Evolutionary conservation across 2,888 invertebrate genomes (phyloP), one percentile per base, ranked within the genome.

Genomic region (Scaptomyza parva): DNA sequence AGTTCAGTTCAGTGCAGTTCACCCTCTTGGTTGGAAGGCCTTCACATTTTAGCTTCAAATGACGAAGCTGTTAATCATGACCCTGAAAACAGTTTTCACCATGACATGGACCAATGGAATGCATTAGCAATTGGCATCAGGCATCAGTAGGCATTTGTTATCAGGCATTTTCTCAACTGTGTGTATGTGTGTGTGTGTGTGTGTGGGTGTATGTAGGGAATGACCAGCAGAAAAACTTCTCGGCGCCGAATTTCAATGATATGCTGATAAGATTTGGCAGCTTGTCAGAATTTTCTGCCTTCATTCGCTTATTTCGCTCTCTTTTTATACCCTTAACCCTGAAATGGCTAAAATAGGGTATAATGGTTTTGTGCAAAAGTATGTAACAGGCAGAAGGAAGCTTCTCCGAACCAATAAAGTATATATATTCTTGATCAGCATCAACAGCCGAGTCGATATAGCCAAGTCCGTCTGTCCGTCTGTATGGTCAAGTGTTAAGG

Each of bases 21-120:
- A 17, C 11, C 3, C 3, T 14, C 12, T 17, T 4, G 12, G 44
- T 4, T 12, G 9, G n/a, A n/a, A n/a, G n/a, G 2, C 17, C 4
- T 3, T 12, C 47, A 47, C 20, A 47, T 28, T 14, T 28, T 44
- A 17, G 8, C n/a, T 47, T 41, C 48, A 52, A 69, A 69, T 64
- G 68, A 61, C n/a, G 70, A 72, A 70, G 69, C 78, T 84, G 75
- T 84, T 84, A 80, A 86, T 84, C 87, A 86, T 76, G 67, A 50
- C 50, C 63, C 68, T 61, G 60, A 33, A 68, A 67, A 47, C 69
- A 51, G 58, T 66, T 69, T 45, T 45, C 12, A 62, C 65, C 80
- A 64, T 58, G 82, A 85, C 86, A 83, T 81, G 70, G 64, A 69
- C 59, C 59, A 53, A 47, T 53, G 66, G 50, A 77, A 72, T 73